Percentiles rank a stretch among this genome's conserved stretches.
These are phyloP conservation scores for Nomia melanderi DNA, from an alignment of 1,140 invertebrate genomes.

Conservation along the genomic window DNA sequence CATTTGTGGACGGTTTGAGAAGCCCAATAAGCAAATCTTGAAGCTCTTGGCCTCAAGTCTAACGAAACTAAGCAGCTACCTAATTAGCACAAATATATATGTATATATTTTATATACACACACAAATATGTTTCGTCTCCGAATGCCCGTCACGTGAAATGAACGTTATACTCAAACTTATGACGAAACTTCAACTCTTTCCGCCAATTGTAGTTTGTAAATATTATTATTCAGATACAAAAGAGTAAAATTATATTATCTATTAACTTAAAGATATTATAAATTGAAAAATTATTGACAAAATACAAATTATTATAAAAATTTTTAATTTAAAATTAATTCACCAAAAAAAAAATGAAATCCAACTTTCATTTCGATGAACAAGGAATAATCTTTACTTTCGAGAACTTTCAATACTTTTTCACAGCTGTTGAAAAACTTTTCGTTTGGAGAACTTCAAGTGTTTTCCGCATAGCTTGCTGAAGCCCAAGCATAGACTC, in stretches of 20 bases:
- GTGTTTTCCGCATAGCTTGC: neutral
- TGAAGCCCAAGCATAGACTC: neutral
- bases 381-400: neutral
- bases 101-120: neutral
- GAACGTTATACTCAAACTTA: constrained; percentile 37
- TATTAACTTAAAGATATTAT: no score
- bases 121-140: constrained; percentile 4
- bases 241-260: no score
- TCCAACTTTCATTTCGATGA: neutral
- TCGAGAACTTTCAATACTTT: neutral
- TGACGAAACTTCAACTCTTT: neutral
- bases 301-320: no score
- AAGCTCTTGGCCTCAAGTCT: neutral
- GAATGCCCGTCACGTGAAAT: constrained; percentile 9
- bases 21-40: constrained; percentile 28
- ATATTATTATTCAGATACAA: no score
- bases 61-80: neutral
- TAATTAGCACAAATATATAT: constrained; percentile 34
- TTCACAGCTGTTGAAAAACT: neutral
- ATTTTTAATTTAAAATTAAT: no score
- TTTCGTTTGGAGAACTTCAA: neutral
- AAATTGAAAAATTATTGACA: no score
- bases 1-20: constrained; percentile 2
- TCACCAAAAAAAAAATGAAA: neutral
- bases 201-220: constrained; percentile 1